Conservation (phyloP, 2,888 invertebrate species). For the Dicroscelio sp. region DNA sequence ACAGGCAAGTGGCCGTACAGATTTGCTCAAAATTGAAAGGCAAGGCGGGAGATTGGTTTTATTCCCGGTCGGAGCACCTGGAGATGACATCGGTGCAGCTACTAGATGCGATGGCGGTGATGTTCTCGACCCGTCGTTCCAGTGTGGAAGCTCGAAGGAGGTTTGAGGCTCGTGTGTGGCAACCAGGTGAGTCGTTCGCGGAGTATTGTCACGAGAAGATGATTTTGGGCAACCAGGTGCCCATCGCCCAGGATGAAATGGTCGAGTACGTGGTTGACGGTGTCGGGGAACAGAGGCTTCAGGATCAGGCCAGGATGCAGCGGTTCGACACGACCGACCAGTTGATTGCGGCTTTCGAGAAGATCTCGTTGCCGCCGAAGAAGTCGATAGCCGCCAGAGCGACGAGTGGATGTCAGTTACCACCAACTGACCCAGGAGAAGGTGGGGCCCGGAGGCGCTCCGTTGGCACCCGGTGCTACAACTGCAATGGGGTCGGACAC, state of each 20-base stretch:
- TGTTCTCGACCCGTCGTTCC: not conserved
- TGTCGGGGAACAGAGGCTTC: not conserved
- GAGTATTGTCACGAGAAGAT: not conserved
- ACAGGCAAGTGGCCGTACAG: not conserved
- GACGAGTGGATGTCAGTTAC: not conserved
- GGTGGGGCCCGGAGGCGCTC: not conserved
- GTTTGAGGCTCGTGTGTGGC: not conserved
- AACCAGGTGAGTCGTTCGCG: not conserved
- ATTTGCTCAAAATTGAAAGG: not conserved
- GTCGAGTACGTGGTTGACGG: conserved; percentile 25
- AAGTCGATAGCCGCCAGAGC: not conserved
- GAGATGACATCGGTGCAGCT: not conserved
- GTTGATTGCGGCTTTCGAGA: conserved; percentile 27
- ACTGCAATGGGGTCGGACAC: not conserved
- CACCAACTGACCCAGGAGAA: not conserved
- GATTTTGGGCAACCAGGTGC: not conserved
- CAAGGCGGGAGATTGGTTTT: not conserved
- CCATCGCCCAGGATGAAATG: not conserved
- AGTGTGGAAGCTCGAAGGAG: not conserved
- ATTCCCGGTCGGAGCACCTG: not conserved
- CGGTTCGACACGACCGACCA: conserved; percentile 22
- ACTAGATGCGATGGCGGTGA: conserved; percentile 28
- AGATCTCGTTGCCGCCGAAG: not conserved
- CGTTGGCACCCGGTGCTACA: not conserved
- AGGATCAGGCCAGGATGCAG: conserved; percentile 43